Percentiles rank a stretch among this genome's conserved stretches.
Conservation (phyloP, 2,113 vertebrate species). For the Seriola quinqueradiata region DNA sequence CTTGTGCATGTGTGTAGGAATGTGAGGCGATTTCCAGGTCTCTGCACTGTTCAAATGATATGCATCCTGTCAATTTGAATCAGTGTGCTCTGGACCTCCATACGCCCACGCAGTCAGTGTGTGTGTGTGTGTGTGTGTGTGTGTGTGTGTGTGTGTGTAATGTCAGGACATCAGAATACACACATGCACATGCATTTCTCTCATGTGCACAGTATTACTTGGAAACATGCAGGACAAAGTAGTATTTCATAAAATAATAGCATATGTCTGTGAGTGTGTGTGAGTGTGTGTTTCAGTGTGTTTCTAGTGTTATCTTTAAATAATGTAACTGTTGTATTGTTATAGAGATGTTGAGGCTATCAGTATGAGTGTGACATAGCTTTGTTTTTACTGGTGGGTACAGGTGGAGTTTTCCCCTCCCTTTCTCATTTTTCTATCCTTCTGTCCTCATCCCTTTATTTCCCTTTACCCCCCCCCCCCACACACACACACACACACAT, state of each 20-base stretch:
- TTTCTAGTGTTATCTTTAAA: background rate
- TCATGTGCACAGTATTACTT: background rate
- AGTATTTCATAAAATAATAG: background rate
- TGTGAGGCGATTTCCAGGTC: constrained; percentile 5
- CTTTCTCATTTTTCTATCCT: background rate
- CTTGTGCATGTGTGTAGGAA: background rate
- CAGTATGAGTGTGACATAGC: background rate
- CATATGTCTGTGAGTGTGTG: background rate
- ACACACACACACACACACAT: background rate
- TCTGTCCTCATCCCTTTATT: constrained; percentile 1
- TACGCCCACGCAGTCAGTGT: constrained; percentile 10
- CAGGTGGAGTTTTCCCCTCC: background rate
- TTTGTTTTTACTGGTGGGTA: background rate
- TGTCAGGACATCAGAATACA: background rate
- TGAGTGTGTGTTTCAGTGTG: background rate
- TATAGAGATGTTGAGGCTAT: background rate
- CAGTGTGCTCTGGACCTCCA: constrained; percentile 1
- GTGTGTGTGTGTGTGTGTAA: constrained; percentile 20
- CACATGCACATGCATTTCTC: background rate
- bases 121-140: background rate
- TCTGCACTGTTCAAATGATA: constrained; percentile 30
- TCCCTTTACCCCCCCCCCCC: constrained; percentile 1
- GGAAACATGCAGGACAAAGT: background rate
- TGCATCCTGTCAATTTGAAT: constrained; percentile 43
- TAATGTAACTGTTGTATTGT: background rate